Conservation (phyloP, 2,888 invertebrate genomes). For the Drepanosiphum platanoidis region DNA sequence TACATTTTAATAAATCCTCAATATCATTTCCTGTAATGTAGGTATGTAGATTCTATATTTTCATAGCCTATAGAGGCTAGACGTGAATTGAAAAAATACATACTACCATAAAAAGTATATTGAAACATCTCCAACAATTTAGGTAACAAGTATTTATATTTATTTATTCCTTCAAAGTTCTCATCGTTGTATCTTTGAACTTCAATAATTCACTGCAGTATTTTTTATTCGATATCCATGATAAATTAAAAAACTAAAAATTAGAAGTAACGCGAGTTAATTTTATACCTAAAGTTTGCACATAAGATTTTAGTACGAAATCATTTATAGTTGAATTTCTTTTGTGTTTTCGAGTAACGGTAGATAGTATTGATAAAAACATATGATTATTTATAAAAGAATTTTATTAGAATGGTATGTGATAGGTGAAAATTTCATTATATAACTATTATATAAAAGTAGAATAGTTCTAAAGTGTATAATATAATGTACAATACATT, state of each 20-base stretch:
- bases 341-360: no score
- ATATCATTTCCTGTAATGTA: neutral
- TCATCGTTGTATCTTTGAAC: neutral
- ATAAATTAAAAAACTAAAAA: neutral
- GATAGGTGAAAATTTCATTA: no score
- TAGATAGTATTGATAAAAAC: no score
- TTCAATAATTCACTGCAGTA: neutral
- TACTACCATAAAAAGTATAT: neutral
- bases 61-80: neutral
- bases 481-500: no score
- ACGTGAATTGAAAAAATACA: neutral
- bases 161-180: no score
- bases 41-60: neutral
- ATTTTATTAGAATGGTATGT: no score
- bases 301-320: no score
- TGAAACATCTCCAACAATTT: neutral
- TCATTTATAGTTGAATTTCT: no score
- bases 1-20: constrained; percentile 7
- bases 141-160: neutral
- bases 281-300: no score
- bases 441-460: no score
- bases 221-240: neutral
- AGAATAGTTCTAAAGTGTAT: no score
- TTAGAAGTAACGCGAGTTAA: neutral
- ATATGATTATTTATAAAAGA: no score